Conservation (phyloP, 2,888 invertebrate species). For the Lasioglossum figueresi region DNA sequence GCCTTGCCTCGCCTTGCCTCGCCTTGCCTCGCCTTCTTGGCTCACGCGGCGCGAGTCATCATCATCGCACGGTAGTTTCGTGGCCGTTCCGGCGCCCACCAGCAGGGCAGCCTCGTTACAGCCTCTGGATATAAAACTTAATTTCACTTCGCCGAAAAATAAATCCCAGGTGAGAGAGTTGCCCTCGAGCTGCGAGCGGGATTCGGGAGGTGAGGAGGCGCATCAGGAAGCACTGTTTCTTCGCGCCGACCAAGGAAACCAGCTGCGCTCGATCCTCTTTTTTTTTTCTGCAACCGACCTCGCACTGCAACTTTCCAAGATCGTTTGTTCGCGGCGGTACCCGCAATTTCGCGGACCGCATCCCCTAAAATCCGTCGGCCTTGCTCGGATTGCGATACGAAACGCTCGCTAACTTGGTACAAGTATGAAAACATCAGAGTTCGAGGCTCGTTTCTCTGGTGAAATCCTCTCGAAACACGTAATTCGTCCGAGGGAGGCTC, state of each 20-base stretch:
- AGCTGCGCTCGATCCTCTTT: conserved; percentile 51
- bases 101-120: conserved; percentile 67
- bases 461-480: conserved; percentile 3
- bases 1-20: background rate
- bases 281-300: conserved; percentile 32
- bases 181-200: background rate
- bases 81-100: conserved; percentile 59
- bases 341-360: conserved; percentile 50
- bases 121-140: conserved; percentile 74
- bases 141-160: conserved; percentile 75
- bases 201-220: background rate
- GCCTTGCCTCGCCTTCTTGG: background rate
- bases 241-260: conserved; percentile 43
- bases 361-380: conserved; percentile 43
- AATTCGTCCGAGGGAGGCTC: background rate
- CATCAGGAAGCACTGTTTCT: conserved; percentile 59
- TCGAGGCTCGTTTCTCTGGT: background rate
- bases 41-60: conserved; percentile 60
- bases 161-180: conserved; percentile 61
- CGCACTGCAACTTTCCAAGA: conserved; percentile 48
- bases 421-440: background rate
- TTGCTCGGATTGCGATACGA: conserved; percentile 9
- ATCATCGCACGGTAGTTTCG: conserved; percentile 63
- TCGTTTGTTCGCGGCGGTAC: conserved; percentile 47
- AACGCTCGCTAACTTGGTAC: background rate